Base-by-base conservation (phyloP, 1,140 invertebrate species). In the Asbolus verrucosus region DNA sequence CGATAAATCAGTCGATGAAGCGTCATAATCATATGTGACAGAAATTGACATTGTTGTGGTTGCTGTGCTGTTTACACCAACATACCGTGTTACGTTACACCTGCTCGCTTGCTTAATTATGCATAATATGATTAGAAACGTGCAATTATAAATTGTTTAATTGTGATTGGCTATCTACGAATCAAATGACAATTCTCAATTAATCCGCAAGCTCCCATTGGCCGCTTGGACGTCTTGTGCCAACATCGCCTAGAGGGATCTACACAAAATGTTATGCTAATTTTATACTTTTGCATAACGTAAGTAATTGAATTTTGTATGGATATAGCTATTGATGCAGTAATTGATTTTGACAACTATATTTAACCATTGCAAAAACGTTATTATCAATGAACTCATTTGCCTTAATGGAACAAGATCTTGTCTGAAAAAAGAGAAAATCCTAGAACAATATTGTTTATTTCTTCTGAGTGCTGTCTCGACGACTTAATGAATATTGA, bases 141-240 rank as follows among this genome's bases (percentile, higher is more conserved):
- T 54, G 46, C 46, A 54, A 54, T 54, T 54, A 54, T 54, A 54
- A 54, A 54, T 27, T 21, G 46, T 19, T 54, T 21, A n/a, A 54
- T 54, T 54, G 46, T 54, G 46, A 54, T 54, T 54, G 46, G 46
- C 46, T 9, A 1, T 54, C 8, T 14, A 54, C 13, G 46, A 54
- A 54, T 54, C 21, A 54, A 54, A 54, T 54, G 46, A 54, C 46
- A 54, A 54, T 54, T 54, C 21, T 54, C 46, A 54, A 54, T 54
- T 54, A 54, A 54, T 54, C 21, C 19, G 4, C n/a, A 27, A 9
- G 21, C 11, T 54, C 46, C 5, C 21, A 54, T 54, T 54, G 46
- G 46, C 11, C 21, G 46, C 19, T 27, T 9, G 19, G 6, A 14
- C 21, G 9, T 27, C 46, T 14, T 54, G 21, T 24, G 46, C 46